These are phyloP conservation scores for Rhaphigaster nebulosa DNA, from an alignment of 2,888 invertebrate genomes.

Conservation along the genomic window DNA sequence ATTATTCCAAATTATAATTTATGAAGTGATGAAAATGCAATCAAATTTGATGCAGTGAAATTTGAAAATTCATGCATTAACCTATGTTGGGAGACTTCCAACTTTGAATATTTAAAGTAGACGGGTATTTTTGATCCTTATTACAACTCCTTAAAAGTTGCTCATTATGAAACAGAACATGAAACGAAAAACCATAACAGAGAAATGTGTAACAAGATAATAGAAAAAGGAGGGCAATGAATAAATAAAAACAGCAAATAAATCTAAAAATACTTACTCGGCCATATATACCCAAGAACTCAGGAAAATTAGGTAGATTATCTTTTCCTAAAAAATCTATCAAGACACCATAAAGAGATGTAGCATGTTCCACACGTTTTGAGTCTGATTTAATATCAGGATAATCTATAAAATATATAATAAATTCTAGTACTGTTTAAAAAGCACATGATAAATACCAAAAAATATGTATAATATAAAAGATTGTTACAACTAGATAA, in stretches of 20 bases:
- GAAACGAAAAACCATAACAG: not conserved
- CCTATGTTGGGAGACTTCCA: too few species aligned
- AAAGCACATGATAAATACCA: not conserved
- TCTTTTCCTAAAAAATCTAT: slow-evolving; percentile 79
- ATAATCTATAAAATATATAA: slow-evolving; percentile 77
- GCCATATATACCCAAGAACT: slow-evolving; percentile 88
- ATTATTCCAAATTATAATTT: too few species aligned
- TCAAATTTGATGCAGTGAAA: too few species aligned
- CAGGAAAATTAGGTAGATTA: slow-evolving; percentile 80
- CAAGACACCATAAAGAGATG: slow-evolving; percentile 80
- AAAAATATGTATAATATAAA: not conserved
- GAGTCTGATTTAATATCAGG: slow-evolving; percentile 82
- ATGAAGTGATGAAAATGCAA: too few species aligned
- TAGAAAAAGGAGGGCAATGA: too few species aligned
- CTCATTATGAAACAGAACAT: not conserved
- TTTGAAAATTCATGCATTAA: too few species aligned
- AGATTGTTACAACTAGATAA: not conserved
- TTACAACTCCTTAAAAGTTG: not conserved
- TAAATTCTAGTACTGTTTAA: not conserved
- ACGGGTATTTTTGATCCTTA: too few species aligned
- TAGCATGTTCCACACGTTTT: slow-evolving; percentile 84
- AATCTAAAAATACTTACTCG: slow-evolving; percentile 74
- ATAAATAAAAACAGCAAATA: not conserved
- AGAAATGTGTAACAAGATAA: not conserved
- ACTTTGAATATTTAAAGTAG: too few species aligned